These are phyloP conservation scores for Tupiocoris notatus DNA, from an alignment of 2,888 invertebrate genomes.

Conservation along the genomic window DNA sequence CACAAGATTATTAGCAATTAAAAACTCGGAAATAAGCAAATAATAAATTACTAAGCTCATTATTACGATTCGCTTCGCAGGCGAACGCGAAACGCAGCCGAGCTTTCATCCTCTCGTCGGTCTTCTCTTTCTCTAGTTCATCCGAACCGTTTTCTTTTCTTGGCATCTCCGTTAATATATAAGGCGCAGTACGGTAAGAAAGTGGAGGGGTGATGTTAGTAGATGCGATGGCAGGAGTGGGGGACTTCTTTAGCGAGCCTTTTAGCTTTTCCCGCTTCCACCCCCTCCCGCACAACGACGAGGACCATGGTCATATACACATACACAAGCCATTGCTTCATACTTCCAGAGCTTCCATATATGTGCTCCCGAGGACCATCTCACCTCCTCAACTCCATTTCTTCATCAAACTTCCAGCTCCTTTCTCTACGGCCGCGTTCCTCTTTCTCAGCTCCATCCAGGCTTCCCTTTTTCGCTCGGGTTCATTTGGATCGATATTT, in stretches of 20 bases:
- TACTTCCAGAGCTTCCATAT: not conserved
- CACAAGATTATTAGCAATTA: too few relatives aligned
- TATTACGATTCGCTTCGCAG: too few relatives aligned
- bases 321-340: not conserved
- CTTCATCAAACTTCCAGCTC: not conserved
- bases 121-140: not conserved
- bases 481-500: conserved; percentile 7
- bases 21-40: too few relatives aligned
- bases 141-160: not conserved
- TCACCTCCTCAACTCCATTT: not conserved
- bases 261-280: conserved; percentile 3
- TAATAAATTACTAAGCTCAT: too few relatives aligned
- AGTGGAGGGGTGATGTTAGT: not conserved
- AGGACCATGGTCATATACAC: not conserved
- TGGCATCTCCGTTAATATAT: conserved; percentile 24
- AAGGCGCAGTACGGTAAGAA: conserved; percentile 1
- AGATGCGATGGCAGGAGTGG: not conserved
- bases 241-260: conserved; percentile 11
- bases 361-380: not conserved
- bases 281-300: not conserved
- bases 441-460: not conserved
- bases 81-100: too few relatives aligned
- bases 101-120: not conserved
- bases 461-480: not conserved
- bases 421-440: too few relatives aligned